phyloP scores from a whole-genome alignment of 2,888 invertebrate species.

The Nomada ferruginata region DNA sequence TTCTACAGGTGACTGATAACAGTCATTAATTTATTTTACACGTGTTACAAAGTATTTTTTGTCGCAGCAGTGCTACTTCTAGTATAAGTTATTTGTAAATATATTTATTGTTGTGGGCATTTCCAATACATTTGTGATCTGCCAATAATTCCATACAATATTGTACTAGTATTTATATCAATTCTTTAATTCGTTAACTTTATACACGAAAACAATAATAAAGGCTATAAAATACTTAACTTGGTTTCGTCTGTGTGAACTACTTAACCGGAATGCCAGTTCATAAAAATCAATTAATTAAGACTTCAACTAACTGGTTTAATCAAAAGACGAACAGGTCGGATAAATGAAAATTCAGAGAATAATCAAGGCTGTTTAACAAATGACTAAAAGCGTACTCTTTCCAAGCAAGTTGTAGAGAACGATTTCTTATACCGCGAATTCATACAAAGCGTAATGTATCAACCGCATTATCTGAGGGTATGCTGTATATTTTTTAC shows the following conservation, averaged over 20 bases:
- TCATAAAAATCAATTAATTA: background rate
- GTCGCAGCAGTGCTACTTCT: background rate
- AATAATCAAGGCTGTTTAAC: no score
- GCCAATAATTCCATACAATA: constrained; percentile 31
- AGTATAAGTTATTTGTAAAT: constrained; percentile 29
- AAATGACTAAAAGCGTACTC: no score
- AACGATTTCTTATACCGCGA: no score
- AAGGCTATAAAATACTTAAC: constrained; percentile 5
- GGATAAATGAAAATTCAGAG: no score
- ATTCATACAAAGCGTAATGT: no score
- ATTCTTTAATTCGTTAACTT: constrained; percentile 35
- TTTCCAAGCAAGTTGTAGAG: no score
- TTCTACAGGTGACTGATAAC: background rate
- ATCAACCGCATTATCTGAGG: no score
- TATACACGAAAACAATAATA: constrained; percentile 39
- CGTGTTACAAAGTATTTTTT: constrained; percentile 5
- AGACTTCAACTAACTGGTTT: background rate
- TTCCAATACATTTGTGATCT: constrained; percentile 31
- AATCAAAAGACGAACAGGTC: no score
- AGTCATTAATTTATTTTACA: constrained; percentile 34
- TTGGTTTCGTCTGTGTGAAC: constrained; percentile 19
- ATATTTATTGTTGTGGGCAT: constrained; percentile 16
- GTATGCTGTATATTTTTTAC: no score
- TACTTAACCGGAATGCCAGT: background rate
- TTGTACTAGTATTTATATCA: constrained; percentile 35